Percentiles rank a stretch among this genome's conserved stretches.
These are phyloP conservation scores for Eupithecia insigniata DNA, from an alignment of 2,888 invertebrate genomes.

Conservation along the genomic window DNA sequence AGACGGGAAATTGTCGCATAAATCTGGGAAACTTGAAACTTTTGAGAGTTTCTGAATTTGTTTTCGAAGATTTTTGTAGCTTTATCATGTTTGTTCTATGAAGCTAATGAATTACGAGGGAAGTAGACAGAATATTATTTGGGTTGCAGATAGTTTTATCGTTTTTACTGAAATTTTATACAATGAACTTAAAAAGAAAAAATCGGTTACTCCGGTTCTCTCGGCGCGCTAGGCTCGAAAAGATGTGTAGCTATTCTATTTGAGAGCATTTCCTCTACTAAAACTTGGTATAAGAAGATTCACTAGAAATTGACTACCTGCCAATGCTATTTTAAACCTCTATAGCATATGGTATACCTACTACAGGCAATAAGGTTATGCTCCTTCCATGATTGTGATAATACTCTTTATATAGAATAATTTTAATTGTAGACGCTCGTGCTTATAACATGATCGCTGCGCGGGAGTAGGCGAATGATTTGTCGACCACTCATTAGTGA, in stretches of 20 bases:
- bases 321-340: too few relatives aligned
- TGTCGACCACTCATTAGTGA: slow-evolving; percentile 66
- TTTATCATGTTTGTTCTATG: slow-evolving; percentile 8
- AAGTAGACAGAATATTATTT: not conserved
- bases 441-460: slow-evolving; percentile 39
- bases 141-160: not conserved
- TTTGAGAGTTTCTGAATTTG: slow-evolving; percentile 3
- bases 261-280: not conserved
- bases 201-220: not conserved
- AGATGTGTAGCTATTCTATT: not conserved
- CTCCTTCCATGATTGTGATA: too few relatives aligned
- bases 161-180: not conserved
- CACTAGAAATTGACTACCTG: too few relatives aligned
- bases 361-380: too few relatives aligned
- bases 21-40: slow-evolving; percentile 14
- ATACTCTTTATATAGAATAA: not conserved
- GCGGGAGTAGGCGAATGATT: slow-evolving; percentile 74
- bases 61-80: slow-evolving; percentile 5
- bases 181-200: not conserved
- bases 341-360: too few relatives aligned
- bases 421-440: slow-evolving; percentile 30
- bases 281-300: too few relatives aligned
- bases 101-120: not conserved
- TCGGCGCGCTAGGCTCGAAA: not conserved
- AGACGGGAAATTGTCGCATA: slow-evolving; percentile 14